A percentile compares a stretch with the other conserved stretches of the same genome.
phyloP scores from a whole-genome alignment of 2,888 invertebrate genomes.

The Clitarchus hookeri region DNA sequence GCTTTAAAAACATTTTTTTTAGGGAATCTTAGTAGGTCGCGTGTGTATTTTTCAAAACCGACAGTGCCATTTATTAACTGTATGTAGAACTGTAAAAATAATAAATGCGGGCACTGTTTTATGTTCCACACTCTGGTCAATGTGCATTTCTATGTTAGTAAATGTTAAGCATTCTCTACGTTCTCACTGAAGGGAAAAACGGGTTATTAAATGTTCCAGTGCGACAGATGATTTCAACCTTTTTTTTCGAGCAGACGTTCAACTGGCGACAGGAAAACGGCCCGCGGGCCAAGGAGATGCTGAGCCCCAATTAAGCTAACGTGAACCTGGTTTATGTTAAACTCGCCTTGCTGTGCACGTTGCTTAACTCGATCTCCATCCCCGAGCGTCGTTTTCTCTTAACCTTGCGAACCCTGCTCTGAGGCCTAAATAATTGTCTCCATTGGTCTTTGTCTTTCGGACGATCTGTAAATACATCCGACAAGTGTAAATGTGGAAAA shows the following conservation, averaged over 20 bases:
- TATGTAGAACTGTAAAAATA: too few species aligned
- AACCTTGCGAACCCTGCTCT: background rate
- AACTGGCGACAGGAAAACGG: background rate
- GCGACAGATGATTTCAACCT: too few species aligned
- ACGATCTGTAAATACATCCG: background rate
- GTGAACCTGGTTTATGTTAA: conserved; percentile 14
- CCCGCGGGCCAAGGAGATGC: background rate
- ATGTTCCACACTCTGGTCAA: too few species aligned
- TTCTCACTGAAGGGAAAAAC: too few species aligned
- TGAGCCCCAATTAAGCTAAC: conserved; percentile 2
- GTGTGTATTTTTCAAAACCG: too few species aligned
- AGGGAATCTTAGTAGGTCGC: too few species aligned
- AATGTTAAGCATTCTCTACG: too few species aligned
- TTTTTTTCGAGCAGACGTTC: background rate
- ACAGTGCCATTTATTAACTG: too few species aligned
- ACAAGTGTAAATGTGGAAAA: background rate
- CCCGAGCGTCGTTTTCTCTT: background rate
- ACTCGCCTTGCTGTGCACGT: background rate
- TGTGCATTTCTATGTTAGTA: too few species aligned
- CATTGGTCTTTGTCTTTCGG: background rate
- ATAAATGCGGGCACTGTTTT: too few species aligned
- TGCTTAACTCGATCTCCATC: background rate
- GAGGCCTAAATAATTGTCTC: background rate
- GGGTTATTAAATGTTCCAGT: too few species aligned
- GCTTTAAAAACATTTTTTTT: too few species aligned